These are phyloP conservation scores for Abrostola tripartita DNA, from an alignment of 2,888 invertebrate species.

Conservation along the genomic window DNA sequence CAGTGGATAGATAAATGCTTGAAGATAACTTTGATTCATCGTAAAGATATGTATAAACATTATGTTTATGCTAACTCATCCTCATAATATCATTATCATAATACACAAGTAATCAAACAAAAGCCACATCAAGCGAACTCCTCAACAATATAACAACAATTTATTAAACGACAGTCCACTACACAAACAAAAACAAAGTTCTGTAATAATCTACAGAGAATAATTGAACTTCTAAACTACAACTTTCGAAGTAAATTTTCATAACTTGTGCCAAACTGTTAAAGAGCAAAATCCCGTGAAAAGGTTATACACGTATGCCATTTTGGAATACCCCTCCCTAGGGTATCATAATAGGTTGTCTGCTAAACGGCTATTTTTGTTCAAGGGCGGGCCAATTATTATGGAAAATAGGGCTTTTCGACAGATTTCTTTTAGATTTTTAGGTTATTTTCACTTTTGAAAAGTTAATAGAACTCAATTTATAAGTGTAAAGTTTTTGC, in stretches of 20 bases:
- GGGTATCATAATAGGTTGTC: constrained; percentile 40
- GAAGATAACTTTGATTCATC: no score
- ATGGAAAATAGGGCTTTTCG: constrained; percentile 16
- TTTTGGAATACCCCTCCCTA: constrained; percentile 50
- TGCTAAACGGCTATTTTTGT: constrained; percentile 42
- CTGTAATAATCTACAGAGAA: constrained; percentile 38
- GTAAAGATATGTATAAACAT: no score
- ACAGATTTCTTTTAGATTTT: constrained; percentile 16
- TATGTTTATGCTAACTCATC: not conserved
- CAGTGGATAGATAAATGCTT: no score
- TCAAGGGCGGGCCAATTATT: constrained; percentile 36
- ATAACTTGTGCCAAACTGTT: constrained; percentile 43
- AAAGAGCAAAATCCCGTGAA: constrained; percentile 45
- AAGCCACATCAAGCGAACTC: constrained; percentile 22
- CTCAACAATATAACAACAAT: constrained; percentile 42
- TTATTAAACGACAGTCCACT: constrained; percentile 39
- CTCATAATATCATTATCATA: constrained; percentile 4
- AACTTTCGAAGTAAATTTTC: constrained; percentile 37
- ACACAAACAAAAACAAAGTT: constrained; percentile 42
- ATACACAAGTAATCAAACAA: constrained; percentile 21
- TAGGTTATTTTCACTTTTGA: no score
- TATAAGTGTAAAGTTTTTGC: no score
- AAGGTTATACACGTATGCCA: constrained; percentile 55
- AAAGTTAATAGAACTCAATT: no score
- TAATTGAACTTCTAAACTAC: constrained; percentile 44